Evolutionary conservation across 2,113 vertebrate genomes (phyloP).

Genomic region (Rhinichthys klamathensis): DNA sequence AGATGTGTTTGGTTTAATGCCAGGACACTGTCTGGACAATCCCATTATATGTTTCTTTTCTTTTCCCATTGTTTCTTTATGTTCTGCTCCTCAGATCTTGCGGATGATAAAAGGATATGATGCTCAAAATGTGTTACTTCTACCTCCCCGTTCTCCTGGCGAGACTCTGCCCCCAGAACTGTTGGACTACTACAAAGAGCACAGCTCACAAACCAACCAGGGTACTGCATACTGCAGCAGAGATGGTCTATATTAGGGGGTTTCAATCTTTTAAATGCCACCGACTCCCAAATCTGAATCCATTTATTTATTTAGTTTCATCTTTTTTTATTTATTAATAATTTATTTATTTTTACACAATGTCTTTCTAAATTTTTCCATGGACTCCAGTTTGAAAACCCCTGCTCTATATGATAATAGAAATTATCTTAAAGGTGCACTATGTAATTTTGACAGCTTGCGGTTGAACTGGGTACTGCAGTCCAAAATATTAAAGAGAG

Average conservation of each 20-base stretch:
- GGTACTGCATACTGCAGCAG: slow-evolving; percentile 48
- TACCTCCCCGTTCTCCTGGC: slow-evolving; percentile 82
- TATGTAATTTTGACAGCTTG: too few relatives aligned
- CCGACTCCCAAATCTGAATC: too few relatives aligned
- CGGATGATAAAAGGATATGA: slow-evolving; percentile 77
- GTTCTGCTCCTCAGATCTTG: slow-evolving; percentile 77
- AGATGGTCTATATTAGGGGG: not conserved
- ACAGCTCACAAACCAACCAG: slow-evolving; percentile 65
- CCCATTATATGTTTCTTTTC: not conserved
- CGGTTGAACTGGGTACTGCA: too few relatives aligned
- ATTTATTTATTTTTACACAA: too few relatives aligned
- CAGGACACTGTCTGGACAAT: not conserved
- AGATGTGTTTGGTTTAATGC: not conserved
- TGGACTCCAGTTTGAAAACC: too few relatives aligned
- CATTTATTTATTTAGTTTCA: too few relatives aligned
- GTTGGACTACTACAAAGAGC: slow-evolving; percentile 77
- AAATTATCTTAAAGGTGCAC: too few relatives aligned
- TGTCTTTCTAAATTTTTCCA: not conserved
- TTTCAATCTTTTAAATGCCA: not conserved
- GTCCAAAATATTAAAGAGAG: too few relatives aligned
- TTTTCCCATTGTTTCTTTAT: not conserved
- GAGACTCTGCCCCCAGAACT: slow-evolving; percentile 83
- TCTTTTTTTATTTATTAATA: too few relatives aligned
- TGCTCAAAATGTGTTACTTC: slow-evolving; percentile 73
- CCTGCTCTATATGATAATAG: too few relatives aligned